Base-by-base conservation (phyloP, 2,888 invertebrate species). In the Himalopsyche kuldschensis region DNA sequence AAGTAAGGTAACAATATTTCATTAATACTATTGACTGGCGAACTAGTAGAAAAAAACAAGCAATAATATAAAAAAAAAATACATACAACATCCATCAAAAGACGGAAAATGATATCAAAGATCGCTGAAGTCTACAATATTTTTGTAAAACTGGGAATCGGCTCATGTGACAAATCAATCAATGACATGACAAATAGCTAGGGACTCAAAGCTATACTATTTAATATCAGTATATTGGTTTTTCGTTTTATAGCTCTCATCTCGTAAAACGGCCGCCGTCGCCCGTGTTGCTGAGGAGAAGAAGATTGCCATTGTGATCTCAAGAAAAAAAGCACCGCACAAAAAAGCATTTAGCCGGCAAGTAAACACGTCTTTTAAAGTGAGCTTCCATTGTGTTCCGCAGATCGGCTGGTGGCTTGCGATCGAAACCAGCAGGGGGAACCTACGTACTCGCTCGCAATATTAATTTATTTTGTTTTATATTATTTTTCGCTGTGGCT, bases 351-450 rank as follows among this genome's bases (percentile, higher is more conserved):
- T 81, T 81, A 81, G 81, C 81, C 81, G 76, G 32, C 81, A 75
- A 76, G 81, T 76, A 81, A 81, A 81, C 81, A 81, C 76, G 81
- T 32, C 81, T 81, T 81, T 81, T 81, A 48, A 75, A 81, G 76
- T 76, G 76, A 47, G 80, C 30, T n/a, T 30, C 81, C 76, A 81
- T 81, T 81, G 81, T 75, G 75, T 46, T 75, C 75, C 27, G 3
- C 24, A 24, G 55, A 55, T 55, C 55, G 55, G 55, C 55, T 55
- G 55, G 20, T 55, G 55, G 55, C 20, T 55, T 55, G 55, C 55
- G 55, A 55, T 55, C 55, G 55, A 55, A 55, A 55, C 55, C 20
- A 15, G 20, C 20, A 20, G 24, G 55, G 48, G 55, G 55, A 55
- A 55, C 24, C 6, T 55, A n/a, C n/a, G n/a, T n/a, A 55, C 55